Base-by-base conservation (phyloP, 2,797 vertebrate species). In the Coccyzus lansbergi region DNA sequence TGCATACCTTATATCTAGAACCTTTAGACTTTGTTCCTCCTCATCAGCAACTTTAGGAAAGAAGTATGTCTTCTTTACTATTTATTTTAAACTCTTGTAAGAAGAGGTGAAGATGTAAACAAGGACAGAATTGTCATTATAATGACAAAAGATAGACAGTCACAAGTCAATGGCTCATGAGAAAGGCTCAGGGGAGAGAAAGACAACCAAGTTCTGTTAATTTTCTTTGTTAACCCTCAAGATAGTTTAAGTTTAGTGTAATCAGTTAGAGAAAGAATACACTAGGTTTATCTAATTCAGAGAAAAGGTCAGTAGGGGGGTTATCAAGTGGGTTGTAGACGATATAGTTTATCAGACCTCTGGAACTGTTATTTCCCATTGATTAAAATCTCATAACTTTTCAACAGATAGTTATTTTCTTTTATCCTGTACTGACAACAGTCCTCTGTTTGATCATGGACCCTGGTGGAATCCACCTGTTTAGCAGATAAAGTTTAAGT, bases 381-480 rank as follows among this genome's bases (percentile, higher is more conserved):
- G 22, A 59, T 77, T 80, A 31, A 76, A 87, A 80, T 55, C 60
- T 77, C 15, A 13, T 31, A 7, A 5, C 19, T 72, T 77, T 63
- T 56, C 40, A 62, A 83, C 5, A 46, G 15, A 21, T 31, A 48
- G 34, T n/a, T 84, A 24, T 69, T 85, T 70, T 80, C 15, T 63
- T 12, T 38, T 38, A 19, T 44, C 31, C 42, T 67, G 15, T 48
- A 20, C 12, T 58, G 33, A 64, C 5, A 83, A 29, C 4, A 90
- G 12, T 24, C 6, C 10, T 48, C 0, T 1, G 7, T 65, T 33
- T 81, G n/a, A 67, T 68, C 33, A 15, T 1, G 9, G 8, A 12
- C 7, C 65, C 62, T 81, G 14, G 4, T 40, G 83, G 34, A 46
- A 11, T 25, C 20, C 2, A 2, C 11, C 24, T 59, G 12, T 48